phyloP scores from a whole-genome alignment of 2,888 invertebrate species.

The Argyresthia goedartella region DNA sequence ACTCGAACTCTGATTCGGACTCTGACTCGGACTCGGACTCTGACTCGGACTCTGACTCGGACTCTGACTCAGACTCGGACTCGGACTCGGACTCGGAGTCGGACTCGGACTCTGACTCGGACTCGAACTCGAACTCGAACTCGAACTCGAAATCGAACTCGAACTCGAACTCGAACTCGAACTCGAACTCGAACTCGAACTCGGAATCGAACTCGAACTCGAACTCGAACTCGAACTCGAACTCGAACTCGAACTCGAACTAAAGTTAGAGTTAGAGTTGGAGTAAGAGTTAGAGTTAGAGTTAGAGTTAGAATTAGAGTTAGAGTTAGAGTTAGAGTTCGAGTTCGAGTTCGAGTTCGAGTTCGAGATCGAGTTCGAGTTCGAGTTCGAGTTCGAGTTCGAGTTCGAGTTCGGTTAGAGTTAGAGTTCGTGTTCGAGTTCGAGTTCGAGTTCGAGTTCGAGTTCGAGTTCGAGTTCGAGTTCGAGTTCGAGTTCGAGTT shows the following conservation, averaged over 20 bases:
- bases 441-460: not conserved
- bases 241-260: not conserved
- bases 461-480: not conserved
- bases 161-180: not conserved
- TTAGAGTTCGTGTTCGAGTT: not conserved
- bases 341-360: not conserved
- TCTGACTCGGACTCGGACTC: not conserved
- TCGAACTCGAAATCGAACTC: too few species aligned
- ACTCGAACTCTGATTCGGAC: too few species aligned
- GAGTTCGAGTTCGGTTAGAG: not conserved
- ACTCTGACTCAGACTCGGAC: not conserved
- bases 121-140: not conserved
- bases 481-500: not conserved
- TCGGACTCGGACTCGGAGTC: not conserved
- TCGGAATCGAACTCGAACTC: not conserved
- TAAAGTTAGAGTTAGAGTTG: too few species aligned
- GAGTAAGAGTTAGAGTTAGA: too few species aligned
- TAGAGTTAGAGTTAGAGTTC: too few species aligned
- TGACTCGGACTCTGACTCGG: not conserved
- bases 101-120: not conserved
- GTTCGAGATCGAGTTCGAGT: not conserved
- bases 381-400: not conserved
- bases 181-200: not conserved
- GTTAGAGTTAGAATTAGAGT: too few species aligned
- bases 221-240: not conserved